Conservation (phyloP, 2,113 vertebrate genomes). For the Misgurnus anguillicaudatus region DNA sequence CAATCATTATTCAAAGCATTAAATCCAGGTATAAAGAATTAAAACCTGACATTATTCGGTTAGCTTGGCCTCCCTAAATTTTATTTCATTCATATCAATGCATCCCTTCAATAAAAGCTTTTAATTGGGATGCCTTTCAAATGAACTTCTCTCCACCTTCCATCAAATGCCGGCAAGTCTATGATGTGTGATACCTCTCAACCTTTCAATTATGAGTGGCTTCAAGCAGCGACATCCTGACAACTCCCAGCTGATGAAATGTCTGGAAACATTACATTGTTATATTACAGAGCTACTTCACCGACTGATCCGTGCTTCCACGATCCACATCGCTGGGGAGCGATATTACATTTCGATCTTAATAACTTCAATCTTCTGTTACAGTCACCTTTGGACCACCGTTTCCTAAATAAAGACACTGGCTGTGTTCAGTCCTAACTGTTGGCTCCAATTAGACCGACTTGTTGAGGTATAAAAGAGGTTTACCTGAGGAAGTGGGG, state of each 20-base stretch:
- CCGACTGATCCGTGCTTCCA: neutral
- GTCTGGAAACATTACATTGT: slow-evolving; percentile 18
- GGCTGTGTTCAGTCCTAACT: slow-evolving; percentile 1
- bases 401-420: slow-evolving; percentile 7
- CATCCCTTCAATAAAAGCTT: slow-evolving; percentile 13
- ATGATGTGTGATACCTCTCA: slow-evolving; percentile 12
- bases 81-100: slow-evolving; percentile 24
- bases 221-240: slow-evolving; percentile 27
- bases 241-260: slow-evolving; percentile 28
- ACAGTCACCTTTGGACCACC: slow-evolving; percentile 1
- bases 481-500: neutral
- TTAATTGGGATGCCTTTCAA: slow-evolving; percentile 29
- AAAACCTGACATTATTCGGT: slow-evolving; percentile 13
- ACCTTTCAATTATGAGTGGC: slow-evolving; percentile 37
- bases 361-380: slow-evolving; percentile 19
- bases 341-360: slow-evolving; percentile 22
- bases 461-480: neutral
- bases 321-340: neutral
- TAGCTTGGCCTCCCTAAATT: neutral
- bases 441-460: slow-evolving; percentile 16
- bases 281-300: slow-evolving; percentile 14
- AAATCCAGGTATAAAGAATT: neutral
- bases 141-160: slow-evolving; percentile 1
- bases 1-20: neutral
- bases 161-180: neutral